Base-by-base conservation (phyloP, 2,888 invertebrate genomes). In the Athripsodes cinereus region DNA sequence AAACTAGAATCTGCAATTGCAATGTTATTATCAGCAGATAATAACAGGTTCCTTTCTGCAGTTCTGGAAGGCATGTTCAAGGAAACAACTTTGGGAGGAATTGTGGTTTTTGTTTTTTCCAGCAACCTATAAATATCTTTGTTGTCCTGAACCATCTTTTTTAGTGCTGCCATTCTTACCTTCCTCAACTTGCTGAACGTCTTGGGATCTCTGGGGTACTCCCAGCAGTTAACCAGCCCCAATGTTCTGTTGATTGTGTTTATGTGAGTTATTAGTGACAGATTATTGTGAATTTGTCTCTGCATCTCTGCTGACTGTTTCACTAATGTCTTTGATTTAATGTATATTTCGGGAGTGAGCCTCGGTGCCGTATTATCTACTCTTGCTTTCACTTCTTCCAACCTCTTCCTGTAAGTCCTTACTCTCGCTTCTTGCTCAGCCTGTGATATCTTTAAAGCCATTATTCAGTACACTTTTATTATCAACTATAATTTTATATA, bases 341-440 rank as follows among this genome's bases (percentile, higher is more conserved):
- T 52, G 22, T 59, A 59, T 10, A 55, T 26, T 13, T 55, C 55
- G 5, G 59, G 59, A 19, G 48, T 55, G 10, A 59, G 21, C 18
- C n/a, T 21, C 2, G 52, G 59, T 21, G 59, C 53, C 34, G 31
- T 22, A 11, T 16, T 53, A 26, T 59, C 59, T 1, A 59, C 55
- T 18, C 47, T 40, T 10, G 35, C 6, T 22, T 34, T 20, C 10
- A 16, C 22, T 22, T 44, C 51, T 21, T 8, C 16, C 3, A 54
- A 16, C 16, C 19, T 35, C 19, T 54, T 19, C 1, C 51, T 20
- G 47, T 57, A 50, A n/a, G 50, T 22, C 20, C 50, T 50, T 40
- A 48, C 40, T 19, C 18, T 34, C 2, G 48, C 49, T 19, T 49
- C 19, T 10, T 55, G 49, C 20, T 18, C 49, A 16, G 40, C 40